Conservation (phyloP, 2,797 vertebrate genomes). For the Apogon hyalosoma region DNA sequence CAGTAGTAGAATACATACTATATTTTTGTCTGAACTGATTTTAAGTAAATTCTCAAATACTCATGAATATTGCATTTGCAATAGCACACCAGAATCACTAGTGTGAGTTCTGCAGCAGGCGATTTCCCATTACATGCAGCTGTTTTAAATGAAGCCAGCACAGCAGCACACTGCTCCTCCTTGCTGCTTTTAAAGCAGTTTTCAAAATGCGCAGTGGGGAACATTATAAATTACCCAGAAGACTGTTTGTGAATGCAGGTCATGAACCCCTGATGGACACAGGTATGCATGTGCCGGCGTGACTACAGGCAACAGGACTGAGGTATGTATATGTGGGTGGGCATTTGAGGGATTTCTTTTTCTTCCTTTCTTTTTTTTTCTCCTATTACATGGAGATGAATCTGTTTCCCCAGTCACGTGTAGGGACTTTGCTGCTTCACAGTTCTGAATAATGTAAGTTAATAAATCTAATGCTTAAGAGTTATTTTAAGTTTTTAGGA, state of each 20-base stretch:
- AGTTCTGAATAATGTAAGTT: too few species aligned
- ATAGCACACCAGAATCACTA: conserved; percentile 28
- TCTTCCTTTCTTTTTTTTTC: too few species aligned
- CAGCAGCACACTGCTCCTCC: conserved; percentile 23
- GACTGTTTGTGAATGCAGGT: conserved; percentile 8
- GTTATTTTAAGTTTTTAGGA: too few species aligned
- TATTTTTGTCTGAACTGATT: conserved; percentile 24
- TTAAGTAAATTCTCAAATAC: conserved; percentile 38
- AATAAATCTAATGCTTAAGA: too few species aligned
- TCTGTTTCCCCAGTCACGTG: too few species aligned
- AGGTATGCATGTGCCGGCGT: conserved; percentile 17
- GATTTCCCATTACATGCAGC: conserved; percentile 42
- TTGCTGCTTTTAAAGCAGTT: conserved; percentile 26
- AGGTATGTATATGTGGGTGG: conserved; percentile 9
- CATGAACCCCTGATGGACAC: conserved; percentile 40
- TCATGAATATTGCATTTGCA: conserved; percentile 65
- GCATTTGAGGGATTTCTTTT: too few species aligned
- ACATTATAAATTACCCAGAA: conserved; percentile 28
- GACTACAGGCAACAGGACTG: not conserved
- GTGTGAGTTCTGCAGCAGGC: conserved; percentile 45
- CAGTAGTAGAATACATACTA: conserved; percentile 1
- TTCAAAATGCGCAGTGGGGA: conserved; percentile 39
- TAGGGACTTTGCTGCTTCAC: too few species aligned
- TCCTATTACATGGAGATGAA: too few species aligned
- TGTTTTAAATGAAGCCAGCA: conserved; percentile 48